Conservation (phyloP, 1,140 invertebrate genomes). For the Rhopalosiphum padi region DNA sequence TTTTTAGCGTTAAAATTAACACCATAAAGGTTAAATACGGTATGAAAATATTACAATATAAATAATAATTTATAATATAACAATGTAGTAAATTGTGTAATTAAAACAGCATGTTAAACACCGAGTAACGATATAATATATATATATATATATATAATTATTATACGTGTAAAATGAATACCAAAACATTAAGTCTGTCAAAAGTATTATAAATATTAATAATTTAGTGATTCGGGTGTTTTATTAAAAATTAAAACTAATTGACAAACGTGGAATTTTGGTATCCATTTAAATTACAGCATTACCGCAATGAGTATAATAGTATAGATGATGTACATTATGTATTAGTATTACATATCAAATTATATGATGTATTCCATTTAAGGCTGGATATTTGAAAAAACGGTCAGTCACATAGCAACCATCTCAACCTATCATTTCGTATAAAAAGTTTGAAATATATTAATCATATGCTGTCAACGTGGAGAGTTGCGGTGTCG, state of each 20-base stretch:
- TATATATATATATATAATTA: background rate
- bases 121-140: background rate
- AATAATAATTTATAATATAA: constrained; percentile 17
- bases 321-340: background rate
- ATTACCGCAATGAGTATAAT: background rate
- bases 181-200: background rate
- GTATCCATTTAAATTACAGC: background rate
- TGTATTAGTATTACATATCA: background rate
- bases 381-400: background rate
- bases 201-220: background rate
- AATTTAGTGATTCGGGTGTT: background rate
- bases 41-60: background rate
- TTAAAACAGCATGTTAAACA: background rate
- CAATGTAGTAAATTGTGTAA: background rate
- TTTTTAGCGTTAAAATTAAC: background rate
- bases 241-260: background rate
- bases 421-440: background rate
- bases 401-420: background rate
- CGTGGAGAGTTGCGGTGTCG: background rate
- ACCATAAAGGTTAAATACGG: constrained; percentile 3
- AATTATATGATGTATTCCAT: background rate
- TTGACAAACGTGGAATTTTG: too few relatives aligned
- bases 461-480: constrained; percentile 22
- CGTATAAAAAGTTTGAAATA: background rate
- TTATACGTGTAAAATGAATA: background rate